Percentiles rank a stretch among this genome's conserved stretches.
Evolutionary conservation across 1,140 invertebrate genomes (phyloP).

Genomic region (Danaus melanippus): DNA sequence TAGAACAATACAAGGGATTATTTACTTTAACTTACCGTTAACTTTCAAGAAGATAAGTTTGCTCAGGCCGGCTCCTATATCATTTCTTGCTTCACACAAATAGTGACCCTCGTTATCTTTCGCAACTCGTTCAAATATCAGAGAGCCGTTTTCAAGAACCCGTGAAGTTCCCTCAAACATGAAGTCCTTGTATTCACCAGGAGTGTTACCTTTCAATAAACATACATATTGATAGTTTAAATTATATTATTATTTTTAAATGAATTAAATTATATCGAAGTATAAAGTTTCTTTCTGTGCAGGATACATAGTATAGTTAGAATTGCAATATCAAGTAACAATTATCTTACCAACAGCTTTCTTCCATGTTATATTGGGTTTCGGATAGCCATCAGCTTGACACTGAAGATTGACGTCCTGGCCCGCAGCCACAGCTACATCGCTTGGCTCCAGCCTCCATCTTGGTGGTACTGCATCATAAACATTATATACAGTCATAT

Average conservation of each 20-base stretch:
- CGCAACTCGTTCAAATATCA: conserved; percentile 84
- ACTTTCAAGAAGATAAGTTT: conserved; percentile 91
- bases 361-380: conserved; percentile 90
- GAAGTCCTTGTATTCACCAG: conserved; percentile 90
- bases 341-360: conserved; percentile 81
- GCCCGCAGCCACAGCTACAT: conserved; percentile 88
- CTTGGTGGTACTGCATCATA: conserved; percentile 83
- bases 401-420: conserved; percentile 89
- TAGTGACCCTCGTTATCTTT: conserved; percentile 92
- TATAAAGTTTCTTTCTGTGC: too few relatives aligned
- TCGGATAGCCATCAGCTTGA: conserved; percentile 92
- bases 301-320: too few relatives aligned
- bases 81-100: conserved; percentile 93
- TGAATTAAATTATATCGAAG: too few relatives aligned
- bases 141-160: conserved; percentile 85
- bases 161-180: conserved; percentile 81
- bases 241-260: too few relatives aligned
- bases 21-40: conserved; percentile 77
- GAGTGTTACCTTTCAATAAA: conserved; percentile 74
- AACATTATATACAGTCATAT: not conserved
- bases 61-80: conserved; percentile 88
- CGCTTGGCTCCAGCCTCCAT: conserved; percentile 91
- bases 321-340: conserved; percentile 38
- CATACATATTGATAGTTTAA: too few relatives aligned
- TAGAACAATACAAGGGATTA: too few relatives aligned